Evolutionary conservation across 2,888 invertebrate genomes (phyloP), one percentile per base, ranked within the genome.

Genomic region (Drosophila testacea): DNA sequence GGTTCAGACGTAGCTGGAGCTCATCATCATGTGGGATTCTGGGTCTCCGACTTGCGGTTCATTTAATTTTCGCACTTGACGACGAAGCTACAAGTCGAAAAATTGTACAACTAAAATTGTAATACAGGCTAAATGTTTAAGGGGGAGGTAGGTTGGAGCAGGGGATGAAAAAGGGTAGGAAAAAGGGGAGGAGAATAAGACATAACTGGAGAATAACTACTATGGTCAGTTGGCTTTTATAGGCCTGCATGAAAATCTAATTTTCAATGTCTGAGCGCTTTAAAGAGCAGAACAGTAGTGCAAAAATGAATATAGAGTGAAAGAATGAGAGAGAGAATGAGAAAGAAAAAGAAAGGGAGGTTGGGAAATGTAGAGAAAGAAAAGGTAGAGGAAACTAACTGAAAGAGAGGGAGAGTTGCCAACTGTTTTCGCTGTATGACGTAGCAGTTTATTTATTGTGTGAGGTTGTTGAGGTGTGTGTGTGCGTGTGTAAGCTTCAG

Each of bases 21-120:
- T 68, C 56, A 68, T 61, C 73, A 68, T 34, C 16, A 47, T 56
- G 44, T 46, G 60, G 16, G 46, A 46, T 46, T 55, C 41, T 63
- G 69, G 46, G 32, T 41, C 76, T 64, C 57, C 68, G 76, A 70
- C 78, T 88, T 85, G 83, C 80, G 81, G 79, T 78, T 86, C 88
- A 86, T 86, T 88, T 83, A 83, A 87, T 86, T 85, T 88, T 86
- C 85, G 81, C 85, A 80, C 85, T 77, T 79, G 81, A 56, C 81
- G 61, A 51, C n/a, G 47, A 32, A 28, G 22, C 44, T 44, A 38
- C 73, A 73, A 60, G 50, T 62, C 50, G 56, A 63, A 64, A 63
- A 46, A 67, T 42, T 46, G 51, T 62, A 54, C 27, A 39, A 42
- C 44, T 54, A 66, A 60, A 46, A 65, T 46, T 38, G 41, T 59